phyloP scores from a whole-genome alignment of 2,113 vertebrate genomes.

The Chelonoidis abingdonii region DNA sequence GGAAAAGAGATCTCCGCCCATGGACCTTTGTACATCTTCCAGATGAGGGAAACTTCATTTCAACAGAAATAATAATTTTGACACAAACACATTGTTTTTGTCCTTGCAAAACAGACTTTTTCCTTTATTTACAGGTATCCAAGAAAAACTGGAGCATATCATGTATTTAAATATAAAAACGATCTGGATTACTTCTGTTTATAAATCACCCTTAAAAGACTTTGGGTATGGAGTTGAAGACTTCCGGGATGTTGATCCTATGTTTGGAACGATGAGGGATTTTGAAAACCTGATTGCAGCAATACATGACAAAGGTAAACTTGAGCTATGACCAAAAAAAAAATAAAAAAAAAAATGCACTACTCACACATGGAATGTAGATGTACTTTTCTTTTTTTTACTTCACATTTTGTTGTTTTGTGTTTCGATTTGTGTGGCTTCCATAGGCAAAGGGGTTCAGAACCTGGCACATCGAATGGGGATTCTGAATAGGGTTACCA shows the following conservation, averaged over 20 bases:
- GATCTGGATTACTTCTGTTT: conserved; percentile 93
- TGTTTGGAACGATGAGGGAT: conserved; percentile 94
- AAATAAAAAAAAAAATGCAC: fast-evolving
- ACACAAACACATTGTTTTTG: not conserved
- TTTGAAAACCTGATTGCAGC: conserved; percentile 90
- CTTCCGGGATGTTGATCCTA: conserved; percentile 88
- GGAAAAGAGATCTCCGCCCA: fast-evolving
- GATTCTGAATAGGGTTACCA: not conserved
- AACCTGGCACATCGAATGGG: not conserved
- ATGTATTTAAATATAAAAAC: conserved; percentile 89
- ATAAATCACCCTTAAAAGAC: conserved; percentile 91
- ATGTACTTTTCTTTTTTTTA: not conserved
- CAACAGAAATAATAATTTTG: not conserved
- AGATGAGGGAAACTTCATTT: fast-evolving
- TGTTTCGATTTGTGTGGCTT: not conserved
- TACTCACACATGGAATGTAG: fast-evolving
- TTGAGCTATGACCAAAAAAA: fast-evolving
- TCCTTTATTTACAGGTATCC: conserved; percentile 83
- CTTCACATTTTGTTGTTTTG: not conserved
- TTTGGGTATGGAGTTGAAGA: conserved; percentile 93
- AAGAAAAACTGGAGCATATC: conserved; percentile 89
- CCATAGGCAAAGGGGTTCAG: not conserved
- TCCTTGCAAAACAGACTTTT: not conserved
- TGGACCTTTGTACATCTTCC: not conserved
- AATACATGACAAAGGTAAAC: conserved; percentile 90